phyloP scores from a whole-genome alignment of 2,888 invertebrate species.

The Ypsolopha scabrella region DNA sequence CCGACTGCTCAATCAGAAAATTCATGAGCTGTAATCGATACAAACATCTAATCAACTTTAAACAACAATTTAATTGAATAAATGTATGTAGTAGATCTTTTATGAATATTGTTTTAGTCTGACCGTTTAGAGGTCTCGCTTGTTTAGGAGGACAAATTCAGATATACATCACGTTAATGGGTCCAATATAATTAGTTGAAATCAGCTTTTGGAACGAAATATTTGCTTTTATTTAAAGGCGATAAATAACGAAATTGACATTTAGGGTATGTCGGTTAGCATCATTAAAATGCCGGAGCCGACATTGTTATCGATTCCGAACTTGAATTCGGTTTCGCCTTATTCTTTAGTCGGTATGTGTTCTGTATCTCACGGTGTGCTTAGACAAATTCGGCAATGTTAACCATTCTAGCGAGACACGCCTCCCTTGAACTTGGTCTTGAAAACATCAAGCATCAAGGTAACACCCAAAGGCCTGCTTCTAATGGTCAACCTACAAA shows the following conservation, averaged over 20 bases:
- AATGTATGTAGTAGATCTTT: not conserved
- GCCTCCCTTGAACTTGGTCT: not conserved
- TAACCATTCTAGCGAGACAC: slow-evolving; percentile 17
- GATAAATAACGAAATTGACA: slow-evolving; percentile 53
- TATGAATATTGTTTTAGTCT: not conserved
- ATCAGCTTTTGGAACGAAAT: not conserved
- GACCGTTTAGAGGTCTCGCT: not conserved
- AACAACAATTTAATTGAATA: not conserved
- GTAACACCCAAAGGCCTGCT: not conserved
- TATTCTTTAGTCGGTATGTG: slow-evolving; percentile 38
- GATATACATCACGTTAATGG: slow-evolving; percentile 3
- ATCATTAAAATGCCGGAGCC: slow-evolving; percentile 50
- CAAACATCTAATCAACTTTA: not conserved
- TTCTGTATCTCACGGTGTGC: slow-evolving; percentile 29
- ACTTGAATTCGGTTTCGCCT: slow-evolving; percentile 30
- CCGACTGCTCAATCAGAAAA: slow-evolving; percentile 11
- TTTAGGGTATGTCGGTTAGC: slow-evolving; percentile 43
- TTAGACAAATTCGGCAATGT: slow-evolving; percentile 14
- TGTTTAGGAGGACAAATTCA: not conserved
- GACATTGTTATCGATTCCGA: slow-evolving; percentile 40
- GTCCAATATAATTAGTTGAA: not conserved
- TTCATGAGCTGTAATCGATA: not conserved
- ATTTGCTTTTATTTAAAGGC: slow-evolving; percentile 26
- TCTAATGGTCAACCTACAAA: not conserved
- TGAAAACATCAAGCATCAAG: not conserved